phyloP scores from a whole-genome alignment of 2,113 vertebrate genomes.

The Colinus virginianus region DNA sequence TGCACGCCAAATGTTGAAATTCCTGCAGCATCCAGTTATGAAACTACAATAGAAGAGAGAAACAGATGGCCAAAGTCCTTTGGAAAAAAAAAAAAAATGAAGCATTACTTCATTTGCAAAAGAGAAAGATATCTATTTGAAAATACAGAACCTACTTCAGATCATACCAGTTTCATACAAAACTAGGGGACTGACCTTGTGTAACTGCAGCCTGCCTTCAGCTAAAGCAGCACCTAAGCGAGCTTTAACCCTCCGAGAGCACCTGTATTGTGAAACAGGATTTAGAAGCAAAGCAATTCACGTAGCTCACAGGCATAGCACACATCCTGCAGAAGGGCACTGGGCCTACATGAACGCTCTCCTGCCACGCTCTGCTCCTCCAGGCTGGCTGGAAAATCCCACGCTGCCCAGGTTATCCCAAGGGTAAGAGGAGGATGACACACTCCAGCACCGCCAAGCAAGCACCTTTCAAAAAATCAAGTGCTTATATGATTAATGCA shows the following conservation, averaged over 20 bases:
- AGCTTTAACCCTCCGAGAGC: background rate
- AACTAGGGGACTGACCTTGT: background rate
- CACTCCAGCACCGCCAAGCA: background rate
- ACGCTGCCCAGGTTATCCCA: background rate
- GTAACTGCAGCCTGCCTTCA: background rate
- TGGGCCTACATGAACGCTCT: background rate
- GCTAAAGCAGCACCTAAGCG: background rate
- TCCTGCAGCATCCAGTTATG: constrained; percentile 46
- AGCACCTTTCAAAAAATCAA: background rate
- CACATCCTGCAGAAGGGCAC: background rate
- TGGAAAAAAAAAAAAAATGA: background rate
- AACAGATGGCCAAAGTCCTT: constrained; percentile 56
- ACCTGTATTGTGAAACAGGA: background rate
- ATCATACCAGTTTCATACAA: background rate
- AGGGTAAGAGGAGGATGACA: background rate
- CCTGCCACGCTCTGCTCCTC: rapidly evolving
- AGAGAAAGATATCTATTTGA: background rate
- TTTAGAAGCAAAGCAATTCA: background rate
- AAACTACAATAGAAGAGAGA: constrained; percentile 47
- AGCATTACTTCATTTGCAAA: constrained; percentile 14
- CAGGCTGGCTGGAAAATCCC: background rate
- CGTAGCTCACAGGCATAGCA: background rate
- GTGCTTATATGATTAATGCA: background rate
- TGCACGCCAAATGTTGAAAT: constrained; percentile 33
- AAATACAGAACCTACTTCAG: background rate